phyloP scores from a whole-genome alignment of 2,888 invertebrate species.

The Pseudococcus viburni region DNA sequence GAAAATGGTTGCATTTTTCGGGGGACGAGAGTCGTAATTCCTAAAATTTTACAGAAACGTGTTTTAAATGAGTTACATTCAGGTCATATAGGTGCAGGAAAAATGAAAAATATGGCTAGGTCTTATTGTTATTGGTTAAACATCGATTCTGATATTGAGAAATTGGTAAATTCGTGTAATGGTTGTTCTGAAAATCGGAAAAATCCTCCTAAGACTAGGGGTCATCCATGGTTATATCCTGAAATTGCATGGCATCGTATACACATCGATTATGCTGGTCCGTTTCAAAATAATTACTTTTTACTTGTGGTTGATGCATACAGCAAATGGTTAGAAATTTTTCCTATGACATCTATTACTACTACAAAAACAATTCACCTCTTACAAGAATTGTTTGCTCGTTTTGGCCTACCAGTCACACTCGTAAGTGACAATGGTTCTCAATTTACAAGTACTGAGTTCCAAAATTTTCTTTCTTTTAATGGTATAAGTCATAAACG shows the following conservation, averaged over 20 bases:
- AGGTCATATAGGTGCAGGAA: slow-evolving; percentile 63
- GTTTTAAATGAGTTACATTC: slow-evolving; percentile 63
- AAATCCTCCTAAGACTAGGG: slow-evolving; percentile 67
- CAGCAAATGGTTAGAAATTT: slow-evolving; percentile 55
- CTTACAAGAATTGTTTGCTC: slow-evolving; percentile 26
- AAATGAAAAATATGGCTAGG: slow-evolving; percentile 66
- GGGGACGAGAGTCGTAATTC: slow-evolving; percentile 59
- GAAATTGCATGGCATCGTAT: neutral
- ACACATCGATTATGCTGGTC: slow-evolving; percentile 56
- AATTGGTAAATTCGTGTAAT: neutral
- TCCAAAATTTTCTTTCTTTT: neutral
- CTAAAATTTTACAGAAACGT: slow-evolving; percentile 9
- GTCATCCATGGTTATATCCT: slow-evolving; percentile 38
- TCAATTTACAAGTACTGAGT: neutral
- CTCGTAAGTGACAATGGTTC: slow-evolving; percentile 14
- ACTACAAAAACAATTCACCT: neutral
- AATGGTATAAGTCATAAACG: neutral
- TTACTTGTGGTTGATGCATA: slow-evolving; percentile 32
- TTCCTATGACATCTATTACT: neutral
- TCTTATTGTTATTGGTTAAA: slow-evolving; percentile 58
- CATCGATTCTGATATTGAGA: slow-evolving; percentile 61
- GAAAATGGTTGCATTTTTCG: no score
- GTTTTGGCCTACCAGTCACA: neutral
- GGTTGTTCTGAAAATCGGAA: slow-evolving; percentile 65
- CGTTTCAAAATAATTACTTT: slow-evolving; percentile 22